Percentiles rank a stretch among this genome's conserved stretches.
Conservation (phyloP, 1,140 invertebrate genomes). For the Adelges cooleyi region DNA sequence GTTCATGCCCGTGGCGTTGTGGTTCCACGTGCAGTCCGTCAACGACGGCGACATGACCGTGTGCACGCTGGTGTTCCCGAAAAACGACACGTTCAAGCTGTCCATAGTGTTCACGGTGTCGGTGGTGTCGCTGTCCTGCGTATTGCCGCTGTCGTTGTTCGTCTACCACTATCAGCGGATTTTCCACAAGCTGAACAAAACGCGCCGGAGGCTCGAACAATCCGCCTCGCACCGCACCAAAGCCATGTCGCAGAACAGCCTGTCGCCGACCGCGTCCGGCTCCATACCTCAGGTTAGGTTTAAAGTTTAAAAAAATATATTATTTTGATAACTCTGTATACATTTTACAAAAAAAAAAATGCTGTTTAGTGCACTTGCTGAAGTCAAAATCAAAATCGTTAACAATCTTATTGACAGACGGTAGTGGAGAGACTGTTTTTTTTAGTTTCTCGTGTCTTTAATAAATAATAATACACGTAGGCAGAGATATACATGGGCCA, state of each 20-base stretch:
- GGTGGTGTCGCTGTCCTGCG: conserved; percentile 42
- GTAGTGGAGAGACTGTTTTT: too few relatives aligned
- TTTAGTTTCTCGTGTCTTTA: too few relatives aligned
- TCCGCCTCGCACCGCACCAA: conserved; percentile 34
- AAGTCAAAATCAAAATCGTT: too few relatives aligned
- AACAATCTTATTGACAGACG: too few relatives aligned
- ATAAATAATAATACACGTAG: too few relatives aligned
- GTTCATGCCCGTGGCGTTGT: conserved; percentile 45
- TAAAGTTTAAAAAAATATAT: too few relatives aligned
- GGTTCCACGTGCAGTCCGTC: conserved; percentile 40
- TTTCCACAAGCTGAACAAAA: conserved; percentile 45
- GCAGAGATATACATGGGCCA: too few relatives aligned
- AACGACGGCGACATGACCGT: conserved; percentile 34
- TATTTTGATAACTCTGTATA: too few relatives aligned
- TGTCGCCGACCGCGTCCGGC: conserved; percentile 24
- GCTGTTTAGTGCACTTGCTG: too few relatives aligned
- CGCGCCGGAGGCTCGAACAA: conserved; percentile 41
- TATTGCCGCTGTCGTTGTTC: conserved; percentile 45
- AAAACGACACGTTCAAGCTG: conserved; percentile 40
- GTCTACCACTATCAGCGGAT: conserved; percentile 48
- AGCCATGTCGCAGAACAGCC: conserved; percentile 10
- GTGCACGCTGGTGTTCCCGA: conserved; percentile 48
- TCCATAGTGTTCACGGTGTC: conserved; percentile 46
- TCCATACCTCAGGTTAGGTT: conserved; percentile 2
- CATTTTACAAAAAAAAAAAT: too few relatives aligned